Evolutionary conservation across 2,113 vertebrate genomes (phyloP).

Genomic region (Osmerus eperlanus): DNA sequence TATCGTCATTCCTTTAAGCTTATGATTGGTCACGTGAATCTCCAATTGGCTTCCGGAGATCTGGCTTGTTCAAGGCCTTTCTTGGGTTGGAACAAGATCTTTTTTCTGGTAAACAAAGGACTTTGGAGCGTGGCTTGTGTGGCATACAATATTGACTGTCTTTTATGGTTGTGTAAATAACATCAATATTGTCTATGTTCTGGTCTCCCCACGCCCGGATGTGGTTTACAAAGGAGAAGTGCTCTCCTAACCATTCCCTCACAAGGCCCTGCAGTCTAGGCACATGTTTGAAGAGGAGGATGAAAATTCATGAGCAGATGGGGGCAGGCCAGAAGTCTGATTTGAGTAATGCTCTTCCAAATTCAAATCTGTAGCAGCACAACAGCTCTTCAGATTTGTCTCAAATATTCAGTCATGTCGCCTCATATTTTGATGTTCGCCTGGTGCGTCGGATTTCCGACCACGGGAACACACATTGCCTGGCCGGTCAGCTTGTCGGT

Average conservation of each 20-base stretch:
- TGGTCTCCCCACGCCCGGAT: background rate
- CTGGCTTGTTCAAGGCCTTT: too few species aligned
- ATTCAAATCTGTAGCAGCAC: constrained; percentile 39
- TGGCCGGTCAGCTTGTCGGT: too few species aligned
- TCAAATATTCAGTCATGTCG: background rate
- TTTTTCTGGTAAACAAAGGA: too few species aligned
- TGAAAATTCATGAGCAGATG: constrained; percentile 63
- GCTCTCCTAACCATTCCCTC: constrained; percentile 2
- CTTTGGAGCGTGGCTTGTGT: too few species aligned
- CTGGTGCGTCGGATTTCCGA: background rate
- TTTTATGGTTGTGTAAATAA: too few species aligned
- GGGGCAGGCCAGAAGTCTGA: constrained; percentile 39
- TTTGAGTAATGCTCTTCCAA: constrained; percentile 46
- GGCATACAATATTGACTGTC: too few species aligned
- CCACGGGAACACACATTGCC: too few species aligned
- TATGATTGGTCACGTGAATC: background rate
- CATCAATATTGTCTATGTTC: too few species aligned
- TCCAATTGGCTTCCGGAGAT: background rate
- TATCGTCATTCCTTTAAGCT: background rate
- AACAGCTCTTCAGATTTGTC: constrained; percentile 28
- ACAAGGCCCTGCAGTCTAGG: constrained; percentile 39
- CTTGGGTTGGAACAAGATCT: too few species aligned
- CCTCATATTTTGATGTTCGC: constrained; percentile 14
- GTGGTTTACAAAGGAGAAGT: too few species aligned
- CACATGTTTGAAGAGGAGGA: constrained; percentile 58